These are phyloP conservation scores for Hydraecia micacea DNA, from an alignment of 2,888 invertebrate species.

Conservation along the genomic window DNA sequence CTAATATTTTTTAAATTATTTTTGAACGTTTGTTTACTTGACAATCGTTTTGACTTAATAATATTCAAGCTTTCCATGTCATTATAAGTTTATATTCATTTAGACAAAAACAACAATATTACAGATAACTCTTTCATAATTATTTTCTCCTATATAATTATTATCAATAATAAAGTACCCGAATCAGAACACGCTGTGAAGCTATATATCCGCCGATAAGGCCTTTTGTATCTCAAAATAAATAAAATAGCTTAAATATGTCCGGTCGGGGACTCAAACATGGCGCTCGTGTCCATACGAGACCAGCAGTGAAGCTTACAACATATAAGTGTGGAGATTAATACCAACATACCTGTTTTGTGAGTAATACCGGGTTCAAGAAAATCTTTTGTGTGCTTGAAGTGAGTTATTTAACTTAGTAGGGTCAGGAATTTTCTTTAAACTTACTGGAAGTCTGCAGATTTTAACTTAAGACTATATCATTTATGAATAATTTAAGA, in stretches of 20 bases:
- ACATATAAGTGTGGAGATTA: constrained; percentile 61
- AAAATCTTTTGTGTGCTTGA: constrained; percentile 7
- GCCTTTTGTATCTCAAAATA: constrained; percentile 89
- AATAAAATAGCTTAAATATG: constrained; percentile 89
- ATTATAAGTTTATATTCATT: too few species aligned
- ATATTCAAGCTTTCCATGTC: too few species aligned
- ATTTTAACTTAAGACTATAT: background rate
- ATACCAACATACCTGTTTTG: constrained; percentile 41
- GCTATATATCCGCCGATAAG: constrained; percentile 88
- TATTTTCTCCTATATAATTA: background rate
- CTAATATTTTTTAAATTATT: background rate
- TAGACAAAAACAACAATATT: too few species aligned
- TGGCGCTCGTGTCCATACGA: constrained; percentile 65
- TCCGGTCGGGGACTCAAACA: constrained; percentile 83
- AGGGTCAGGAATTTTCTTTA: background rate
- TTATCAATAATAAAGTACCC: constrained; percentile 54
- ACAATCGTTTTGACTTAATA: too few species aligned
- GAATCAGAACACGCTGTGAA: constrained; percentile 71
- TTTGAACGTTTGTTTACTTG: background rate
- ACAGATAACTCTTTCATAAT: too few species aligned
- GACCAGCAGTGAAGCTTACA: constrained; percentile 38
- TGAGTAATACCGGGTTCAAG: constrained; percentile 27
- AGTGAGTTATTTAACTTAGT: background rate
- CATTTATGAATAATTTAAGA: too few species aligned
- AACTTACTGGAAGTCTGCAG: background rate